These are phyloP conservation scores for Drosophila prosaltans DNA, from an alignment of 1,140 invertebrate species.

Conservation along the genomic window DNA sequence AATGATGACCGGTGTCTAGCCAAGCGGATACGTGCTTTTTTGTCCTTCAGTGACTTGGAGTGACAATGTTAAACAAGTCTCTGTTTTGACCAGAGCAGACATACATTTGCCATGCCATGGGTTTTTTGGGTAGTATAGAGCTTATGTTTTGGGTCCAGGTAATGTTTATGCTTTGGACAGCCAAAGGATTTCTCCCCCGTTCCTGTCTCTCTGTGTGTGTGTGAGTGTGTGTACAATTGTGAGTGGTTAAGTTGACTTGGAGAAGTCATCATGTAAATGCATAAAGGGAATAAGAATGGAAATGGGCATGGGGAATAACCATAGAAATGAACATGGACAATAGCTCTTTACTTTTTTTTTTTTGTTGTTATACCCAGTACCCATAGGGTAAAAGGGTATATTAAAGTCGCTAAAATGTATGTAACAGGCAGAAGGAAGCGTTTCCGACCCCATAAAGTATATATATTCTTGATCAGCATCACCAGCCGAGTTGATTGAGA, in stretches of 20 bases:
- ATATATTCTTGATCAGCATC: too few relatives aligned
- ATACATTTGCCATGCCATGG: constrained; percentile 4
- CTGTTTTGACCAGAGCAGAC: constrained; percentile 47
- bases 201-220: constrained; percentile 31
- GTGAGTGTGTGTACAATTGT: constrained; percentile 4
- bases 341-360: too few relatives aligned
- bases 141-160: constrained; percentile 41
- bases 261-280: constrained; percentile 6
- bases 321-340: neutral
- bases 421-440: too few relatives aligned
- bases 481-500: too few relatives aligned
- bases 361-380: too few relatives aligned
- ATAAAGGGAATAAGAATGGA: constrained; percentile 1
- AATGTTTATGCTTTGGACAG: constrained; percentile 53
- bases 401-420: too few relatives aligned
- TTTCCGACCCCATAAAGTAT: too few relatives aligned
- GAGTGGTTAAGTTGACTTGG: constrained; percentile 13
- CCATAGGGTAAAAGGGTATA: too few relatives aligned
- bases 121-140: neutral
- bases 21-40: constrained; percentile 46
- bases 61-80: constrained; percentile 60
- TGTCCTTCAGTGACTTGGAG: constrained; percentile 30
- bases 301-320: constrained; percentile 19
- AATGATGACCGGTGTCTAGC: constrained; percentile 37
- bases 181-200: constrained; percentile 38